A percentile compares a stretch with the other conserved stretches of the same genome.
These are phyloP conservation scores for Beroe forskalii DNA, from an alignment of 37 sponge, comb jelly and placozoan genomes.

Conservation along the genomic window DNA sequence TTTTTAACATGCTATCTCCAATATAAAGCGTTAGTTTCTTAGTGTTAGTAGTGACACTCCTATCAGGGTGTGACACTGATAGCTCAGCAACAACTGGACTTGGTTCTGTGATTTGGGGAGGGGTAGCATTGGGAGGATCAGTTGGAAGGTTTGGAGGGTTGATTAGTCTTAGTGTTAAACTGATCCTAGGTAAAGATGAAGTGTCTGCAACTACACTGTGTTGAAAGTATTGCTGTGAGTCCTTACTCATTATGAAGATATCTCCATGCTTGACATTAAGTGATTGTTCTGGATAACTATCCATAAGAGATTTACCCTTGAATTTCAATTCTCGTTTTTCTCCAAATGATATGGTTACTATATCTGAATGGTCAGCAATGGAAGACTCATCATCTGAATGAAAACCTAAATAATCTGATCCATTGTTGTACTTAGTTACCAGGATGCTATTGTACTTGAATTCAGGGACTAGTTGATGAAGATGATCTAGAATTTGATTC, in stretches of 20 bases:
- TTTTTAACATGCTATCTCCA: too few species aligned
- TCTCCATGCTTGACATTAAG: too few species aligned
- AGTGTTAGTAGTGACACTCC: not conserved
- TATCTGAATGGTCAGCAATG: not conserved
- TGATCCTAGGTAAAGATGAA: not conserved
- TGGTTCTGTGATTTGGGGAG: not conserved
- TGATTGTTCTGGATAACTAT: not conserved
- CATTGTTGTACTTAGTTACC: too few species aligned
- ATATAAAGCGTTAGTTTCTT: too few species aligned
- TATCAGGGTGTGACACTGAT: not conserved
- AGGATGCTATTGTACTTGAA: not conserved
- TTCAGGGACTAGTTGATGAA: not conserved
- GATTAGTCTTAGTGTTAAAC: not conserved
- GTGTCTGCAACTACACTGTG: not conserved
- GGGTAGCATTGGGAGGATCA: not conserved
- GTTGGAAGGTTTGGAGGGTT: not conserved
- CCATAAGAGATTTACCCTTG: too few species aligned
- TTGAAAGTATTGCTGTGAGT: not conserved
- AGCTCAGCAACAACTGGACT: not conserved
- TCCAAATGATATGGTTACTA: too few species aligned
- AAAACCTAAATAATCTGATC: too few species aligned
- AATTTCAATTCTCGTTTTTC: too few species aligned
- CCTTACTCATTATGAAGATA: not conserved
- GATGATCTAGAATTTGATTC: not conserved
- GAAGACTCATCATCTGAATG: not conserved